Conservation (phyloP, 2,888 invertebrate species). For the Cryptocheilus praepositus region DNA sequence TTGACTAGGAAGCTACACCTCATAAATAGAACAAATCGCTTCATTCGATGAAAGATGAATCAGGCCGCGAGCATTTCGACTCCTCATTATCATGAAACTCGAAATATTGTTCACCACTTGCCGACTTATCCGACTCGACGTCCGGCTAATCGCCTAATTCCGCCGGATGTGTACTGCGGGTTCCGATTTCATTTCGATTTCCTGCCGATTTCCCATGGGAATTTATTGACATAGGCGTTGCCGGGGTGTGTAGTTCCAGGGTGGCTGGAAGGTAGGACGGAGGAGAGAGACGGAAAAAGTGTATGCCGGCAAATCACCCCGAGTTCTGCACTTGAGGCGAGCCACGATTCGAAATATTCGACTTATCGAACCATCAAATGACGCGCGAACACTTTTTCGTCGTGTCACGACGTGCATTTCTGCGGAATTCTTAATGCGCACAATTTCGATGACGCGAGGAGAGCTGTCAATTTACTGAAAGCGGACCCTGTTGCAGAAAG, state of each 20-base stretch:
- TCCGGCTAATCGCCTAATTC: neutral
- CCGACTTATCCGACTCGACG: too few relatives aligned
- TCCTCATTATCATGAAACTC: too few relatives aligned
- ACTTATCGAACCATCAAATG: neutral
- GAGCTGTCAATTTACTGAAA: too few relatives aligned
- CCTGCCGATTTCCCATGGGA: slow-evolving; percentile 20
- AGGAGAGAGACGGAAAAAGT: slow-evolving; percentile 12
- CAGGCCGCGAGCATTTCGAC: too few relatives aligned
- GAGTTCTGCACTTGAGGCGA: slow-evolving; percentile 8
- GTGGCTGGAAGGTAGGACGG: too few relatives aligned
- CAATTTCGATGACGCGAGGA: too few relatives aligned
- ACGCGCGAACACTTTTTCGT: neutral
- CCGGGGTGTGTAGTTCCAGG: slow-evolving; percentile 1
- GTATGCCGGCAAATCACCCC: slow-evolving; percentile 14
- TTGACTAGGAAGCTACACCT: too few relatives aligned
- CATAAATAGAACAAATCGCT: too few relatives aligned
- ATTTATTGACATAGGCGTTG: slow-evolving; percentile 20
- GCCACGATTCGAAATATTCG: slow-evolving; percentile 13
- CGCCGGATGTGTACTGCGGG: slow-evolving; percentile 1
- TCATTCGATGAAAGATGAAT: too few relatives aligned
- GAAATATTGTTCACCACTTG: too few relatives aligned
- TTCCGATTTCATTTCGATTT: slow-evolving; percentile 19
- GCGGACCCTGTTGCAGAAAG: too few relatives aligned
- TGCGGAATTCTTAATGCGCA: neutral
- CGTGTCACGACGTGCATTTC: neutral